These are phyloP conservation scores for Orchestes rusci DNA, from an alignment of 2,888 invertebrate genomes.

Conservation along the genomic window DNA sequence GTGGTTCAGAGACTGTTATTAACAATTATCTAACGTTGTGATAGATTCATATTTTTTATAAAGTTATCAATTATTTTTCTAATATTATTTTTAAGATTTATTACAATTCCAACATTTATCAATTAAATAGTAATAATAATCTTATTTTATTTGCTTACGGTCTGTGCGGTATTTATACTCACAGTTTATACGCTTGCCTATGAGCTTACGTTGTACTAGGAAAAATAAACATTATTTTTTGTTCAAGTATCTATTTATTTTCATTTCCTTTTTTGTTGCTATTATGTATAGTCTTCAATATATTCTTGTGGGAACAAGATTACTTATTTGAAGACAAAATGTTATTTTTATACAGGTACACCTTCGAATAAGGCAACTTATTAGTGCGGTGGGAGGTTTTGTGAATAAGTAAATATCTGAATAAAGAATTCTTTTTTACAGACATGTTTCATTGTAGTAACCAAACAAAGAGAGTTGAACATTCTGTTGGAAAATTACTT, in stretches of 20 bases:
- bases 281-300: conserved; percentile 11
- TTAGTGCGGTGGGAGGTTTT: conserved; percentile 33
- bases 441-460: conserved; percentile 14
- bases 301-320: conserved; percentile 19
- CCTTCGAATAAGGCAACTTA: conserved; percentile 37
- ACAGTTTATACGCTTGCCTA: not conserved
- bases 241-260: conserved; percentile 22
- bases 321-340: conserved; percentile 10
- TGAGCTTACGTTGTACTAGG: not conserved
- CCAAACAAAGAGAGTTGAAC: not conserved
- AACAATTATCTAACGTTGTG: conserved; percentile 37
- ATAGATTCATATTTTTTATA: conserved; percentile 29
- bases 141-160: conserved; percentile 20
- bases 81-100: conserved; percentile 24
- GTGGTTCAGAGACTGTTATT: conserved; percentile 25
- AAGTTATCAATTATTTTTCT: conserved; percentile 28
- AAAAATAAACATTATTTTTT: conserved; percentile 6
- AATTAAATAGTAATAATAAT: not conserved
- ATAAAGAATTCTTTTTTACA: conserved; percentile 29
- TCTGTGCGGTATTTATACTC: conserved; percentile 23
- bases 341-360: conserved; percentile 21
- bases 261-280: conserved; percentile 12
- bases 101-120: not conserved
- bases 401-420: conserved; percentile 30
- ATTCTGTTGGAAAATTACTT: no score